Base-by-base conservation (phyloP, 2,888 invertebrate genomes). In the Eueremaeus valkanovi region DNA sequence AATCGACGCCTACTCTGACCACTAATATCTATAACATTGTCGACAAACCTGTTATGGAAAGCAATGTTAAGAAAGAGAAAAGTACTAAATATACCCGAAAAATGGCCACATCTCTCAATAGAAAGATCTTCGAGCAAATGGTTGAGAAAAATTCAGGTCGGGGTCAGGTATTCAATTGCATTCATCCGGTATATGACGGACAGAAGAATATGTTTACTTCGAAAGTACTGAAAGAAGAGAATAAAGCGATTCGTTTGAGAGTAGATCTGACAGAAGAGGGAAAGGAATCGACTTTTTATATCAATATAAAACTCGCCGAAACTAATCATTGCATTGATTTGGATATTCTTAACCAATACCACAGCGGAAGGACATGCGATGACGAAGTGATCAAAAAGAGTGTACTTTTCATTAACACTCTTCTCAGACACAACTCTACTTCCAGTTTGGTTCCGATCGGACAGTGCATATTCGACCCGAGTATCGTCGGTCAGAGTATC, bases 121-220 rank as follows among this genome's bases (percentile, higher is more conserved):
- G 73, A 61, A 31, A 24, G n/a, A 36, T 73, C 11, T 55, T 73
- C 18, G 33, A 73, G 13, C 3, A 24, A 24, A 42, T 73, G 58
- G 21, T 61, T 8, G 16, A 16, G n/a, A 33, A 1, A 0, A 40
- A 73, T 36, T 73, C 73, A 1, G 0, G 2, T n/a, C 24, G 24
- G 3, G 27, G 27, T 16, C 73, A 61, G 36, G 27, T 70, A 1
- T 73, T 73, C 33, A 13, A 33, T 36, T 40, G 58, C 16, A 40
- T 73, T 11, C 2, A 29, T 58, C 61, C 61, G 1, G 73, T 73
- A 29, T 73, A 58, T 40, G 73, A 73, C 73, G 73, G 73, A 27
- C 73, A 61, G 42, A 73, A 61, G 36, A 73, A 73, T 73, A 42
- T 61, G 73, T 73, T 55, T 33, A 40, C 73, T 1, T 55, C 42